Conservation (phyloP, 2,888 invertebrate species). For the Ryuthela nishihirai region DNA sequence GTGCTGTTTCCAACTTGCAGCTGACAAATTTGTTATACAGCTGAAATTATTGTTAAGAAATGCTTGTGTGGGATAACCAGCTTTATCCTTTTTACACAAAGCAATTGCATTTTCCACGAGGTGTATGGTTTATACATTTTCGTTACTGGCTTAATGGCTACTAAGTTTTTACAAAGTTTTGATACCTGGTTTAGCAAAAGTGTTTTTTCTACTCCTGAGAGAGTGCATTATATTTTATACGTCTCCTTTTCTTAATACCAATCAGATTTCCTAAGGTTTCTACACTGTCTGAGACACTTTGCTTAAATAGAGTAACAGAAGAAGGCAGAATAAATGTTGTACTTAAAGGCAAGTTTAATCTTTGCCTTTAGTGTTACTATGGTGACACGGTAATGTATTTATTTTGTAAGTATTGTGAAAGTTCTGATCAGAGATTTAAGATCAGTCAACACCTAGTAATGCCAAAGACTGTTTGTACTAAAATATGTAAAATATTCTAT, state of each 20-base stretch:
- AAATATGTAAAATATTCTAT: no score
- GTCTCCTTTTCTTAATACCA: slow-evolving; percentile 11
- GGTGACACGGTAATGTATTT: slow-evolving; percentile 4
- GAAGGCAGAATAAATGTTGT: background rate
- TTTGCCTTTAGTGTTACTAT: background rate
- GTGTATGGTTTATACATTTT: no score
- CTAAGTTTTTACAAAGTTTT: no score
- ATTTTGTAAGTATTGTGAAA: slow-evolving; percentile 3
- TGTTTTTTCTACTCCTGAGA: slow-evolving; percentile 19
- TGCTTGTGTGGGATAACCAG: slow-evolving; percentile 35
- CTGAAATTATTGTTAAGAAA: slow-evolving; percentile 5
- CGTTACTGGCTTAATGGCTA: no score
- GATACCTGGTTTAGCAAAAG: slow-evolving; percentile 28
- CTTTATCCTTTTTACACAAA: slow-evolving; percentile 31
- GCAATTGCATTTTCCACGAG: slow-evolving; percentile 25
- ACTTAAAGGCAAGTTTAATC: background rate
- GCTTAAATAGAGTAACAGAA: background rate
- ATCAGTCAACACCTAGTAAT: no score
- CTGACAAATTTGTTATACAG: background rate
- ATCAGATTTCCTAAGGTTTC: no score
- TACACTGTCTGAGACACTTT: no score
- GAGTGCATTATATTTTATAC: slow-evolving; percentile 29
- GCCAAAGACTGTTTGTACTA: slow-evolving; percentile 29
- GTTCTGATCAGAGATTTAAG: background rate
- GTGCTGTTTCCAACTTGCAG: slow-evolving; percentile 15